Evolutionary conservation across 2,888 invertebrate species (phyloP), one percentile per base, ranked within the genome.

Genomic region (Dryobota labecula): DNA sequence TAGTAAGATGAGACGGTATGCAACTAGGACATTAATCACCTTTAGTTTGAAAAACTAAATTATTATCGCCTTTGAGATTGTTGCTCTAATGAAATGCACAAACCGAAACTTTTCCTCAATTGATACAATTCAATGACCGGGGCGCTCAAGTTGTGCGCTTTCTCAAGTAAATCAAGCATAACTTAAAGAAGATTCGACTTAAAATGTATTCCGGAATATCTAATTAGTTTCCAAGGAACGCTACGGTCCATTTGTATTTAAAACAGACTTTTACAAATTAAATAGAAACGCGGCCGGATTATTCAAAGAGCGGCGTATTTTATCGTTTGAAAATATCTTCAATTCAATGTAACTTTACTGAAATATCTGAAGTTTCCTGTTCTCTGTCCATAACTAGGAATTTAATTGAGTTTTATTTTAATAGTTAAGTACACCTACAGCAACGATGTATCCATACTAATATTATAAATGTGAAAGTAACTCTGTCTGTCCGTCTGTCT

Each of bases 201-300:
- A 27, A 53, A 11, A 18, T 45, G 36, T 11, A 61, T 41, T 13
- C 43, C 5, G 20, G 33, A 47, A 0, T n/a, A 9, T n/a, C 13
- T 30, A 38, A 75, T 74, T 65, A 30, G 38, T 67, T 66, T 2
- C 6, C 15, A 13, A 49, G 27, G 15, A 41, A 30, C 7, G 33
- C 49, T 15, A 2, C 24, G 30, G 36, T 41, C n/a, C 51, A 53
- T 58, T 38, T 49, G 27, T 64, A 61, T 73, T 65, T 36, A 49
- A 41, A 65, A 15, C 45, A n/a, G n/a, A n/a, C 60, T 13, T 54
- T 41, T 58, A 41, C 3, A 57, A 68, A 51, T 74, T 43, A 60
- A 54, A 49, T 43, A 18, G 27, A 43, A n/a, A 53, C 43, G 30
- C 8, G 18, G 18, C n/a, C 2, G 18, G 15, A 15, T 2, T 20